Evolutionary conservation across 2,797 vertebrate genomes (phyloP).

Genomic region (Tapera naevia): DNA sequence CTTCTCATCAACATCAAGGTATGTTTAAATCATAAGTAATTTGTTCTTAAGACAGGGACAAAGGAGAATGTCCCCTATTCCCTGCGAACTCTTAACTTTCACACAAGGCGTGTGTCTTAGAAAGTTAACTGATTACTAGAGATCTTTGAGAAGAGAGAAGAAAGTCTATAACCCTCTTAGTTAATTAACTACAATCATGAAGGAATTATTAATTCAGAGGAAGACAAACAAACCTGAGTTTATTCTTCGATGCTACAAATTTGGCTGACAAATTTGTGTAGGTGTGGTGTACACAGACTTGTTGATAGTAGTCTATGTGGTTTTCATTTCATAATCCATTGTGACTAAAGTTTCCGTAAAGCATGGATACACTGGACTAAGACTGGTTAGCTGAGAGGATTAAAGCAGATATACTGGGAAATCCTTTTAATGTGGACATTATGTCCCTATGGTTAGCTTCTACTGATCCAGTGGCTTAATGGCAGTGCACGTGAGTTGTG

Average conservation of each 20-base stretch:
- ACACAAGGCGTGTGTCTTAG: not conserved
- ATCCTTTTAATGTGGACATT: not conserved
- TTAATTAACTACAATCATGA: not conserved
- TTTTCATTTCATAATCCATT: not conserved
- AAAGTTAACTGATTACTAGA: not conserved
- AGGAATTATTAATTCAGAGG: not conserved
- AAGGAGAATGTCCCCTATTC: not conserved
- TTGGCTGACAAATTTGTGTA: not conserved
- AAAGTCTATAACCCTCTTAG: not conserved
- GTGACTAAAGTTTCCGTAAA: not conserved
- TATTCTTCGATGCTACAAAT: not conserved
- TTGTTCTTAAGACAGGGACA: not conserved
- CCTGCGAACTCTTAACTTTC: not conserved
- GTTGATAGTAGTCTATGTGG: rapidly evolving
- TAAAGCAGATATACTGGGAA: not conserved
- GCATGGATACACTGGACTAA: not conserved
- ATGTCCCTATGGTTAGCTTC: not conserved
- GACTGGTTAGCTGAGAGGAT: not conserved
- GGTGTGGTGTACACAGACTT: not conserved
- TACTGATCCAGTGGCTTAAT: not conserved
- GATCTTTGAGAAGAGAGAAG: not conserved
- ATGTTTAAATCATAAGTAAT: not conserved
- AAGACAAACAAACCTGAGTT: not conserved
- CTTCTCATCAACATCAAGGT: constrained; percentile 93
- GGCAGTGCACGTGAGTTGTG: not conserved